phyloP scores from a whole-genome alignment of 1,140 invertebrate species.

The Diploscapter pachys region DNA sequence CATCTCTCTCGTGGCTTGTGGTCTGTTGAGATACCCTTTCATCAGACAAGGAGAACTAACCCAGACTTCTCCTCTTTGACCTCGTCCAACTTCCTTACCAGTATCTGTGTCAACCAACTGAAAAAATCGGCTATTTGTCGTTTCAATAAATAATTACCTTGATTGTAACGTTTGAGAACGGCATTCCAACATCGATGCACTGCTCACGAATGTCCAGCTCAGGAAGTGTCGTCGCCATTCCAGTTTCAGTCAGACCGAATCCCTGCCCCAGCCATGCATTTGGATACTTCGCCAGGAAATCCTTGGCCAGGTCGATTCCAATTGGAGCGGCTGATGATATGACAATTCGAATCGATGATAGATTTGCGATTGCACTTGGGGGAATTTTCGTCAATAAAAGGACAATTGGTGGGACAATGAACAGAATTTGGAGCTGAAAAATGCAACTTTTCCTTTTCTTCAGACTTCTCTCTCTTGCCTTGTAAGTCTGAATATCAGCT shows the following conservation, averaged over 20 bases:
- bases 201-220: not conserved
- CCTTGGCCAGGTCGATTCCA: constrained; percentile 56
- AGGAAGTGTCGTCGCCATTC: not conserved
- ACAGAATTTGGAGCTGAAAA: constrained; percentile 56
- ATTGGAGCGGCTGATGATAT: constrained; percentile 73
- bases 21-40: constrained; percentile 72
- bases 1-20: constrained; percentile 70
- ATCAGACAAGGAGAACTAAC: constrained; percentile 58
- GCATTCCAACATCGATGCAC: not conserved
- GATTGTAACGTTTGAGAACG: constrained; percentile 1
- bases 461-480: constrained; percentile 11
- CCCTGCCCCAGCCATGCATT: constrained; percentile 42
- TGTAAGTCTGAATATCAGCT: constrained; percentile 5
- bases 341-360: constrained; percentile 64
- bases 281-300: constrained; percentile 23
- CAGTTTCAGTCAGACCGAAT: constrained; percentile 61
- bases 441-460: constrained; percentile 8
- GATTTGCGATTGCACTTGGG: constrained; percentile 65
- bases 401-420: constrained; percentile 65
- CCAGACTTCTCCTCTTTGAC: constrained; percentile 51
- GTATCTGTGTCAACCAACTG: too few species aligned
- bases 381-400: constrained; percentile 70
- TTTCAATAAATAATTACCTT: not conserved
- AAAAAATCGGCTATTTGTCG: too few species aligned
- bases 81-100: not conserved